A percentile compares a stretch with the other conserved stretches of the same genome.
Conservation (phyloP, 2,113 vertebrate genomes). For the Caloenas nicobarica region DNA sequence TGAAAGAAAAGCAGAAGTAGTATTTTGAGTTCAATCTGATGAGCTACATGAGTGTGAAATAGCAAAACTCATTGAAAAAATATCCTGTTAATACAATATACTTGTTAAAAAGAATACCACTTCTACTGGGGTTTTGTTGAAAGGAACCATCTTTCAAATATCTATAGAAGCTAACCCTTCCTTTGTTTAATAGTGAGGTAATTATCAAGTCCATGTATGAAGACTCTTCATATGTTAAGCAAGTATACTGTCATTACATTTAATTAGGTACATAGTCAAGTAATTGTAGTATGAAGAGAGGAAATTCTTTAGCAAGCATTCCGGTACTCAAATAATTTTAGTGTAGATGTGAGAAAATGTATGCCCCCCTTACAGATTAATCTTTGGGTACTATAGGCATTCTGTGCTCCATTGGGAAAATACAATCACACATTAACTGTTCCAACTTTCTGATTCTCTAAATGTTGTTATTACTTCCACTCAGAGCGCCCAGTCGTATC, state of each 20-base stretch:
- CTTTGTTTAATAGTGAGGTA: neutral
- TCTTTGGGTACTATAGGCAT: neutral
- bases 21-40: neutral
- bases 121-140: neutral
- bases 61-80: neutral
- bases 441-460: neutral
- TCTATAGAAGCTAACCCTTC: neutral
- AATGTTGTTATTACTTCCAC: neutral
- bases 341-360: neutral
- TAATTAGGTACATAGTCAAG: neutral
- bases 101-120: neutral
- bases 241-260: neutral
- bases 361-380: neutral
- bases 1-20: neutral
- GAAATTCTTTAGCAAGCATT: neutral
- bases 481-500: neutral
- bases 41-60: neutral
- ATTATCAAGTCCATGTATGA: neutral
- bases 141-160: neutral
- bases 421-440: neutral
- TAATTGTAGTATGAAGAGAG: neutral
- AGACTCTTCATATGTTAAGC: neutral
- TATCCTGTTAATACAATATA: neutral
- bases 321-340: neutral
- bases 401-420: neutral